Evolutionary conservation across 1,140 invertebrate genomes (phyloP), one percentile per base, ranked within the genome.

Genomic region (Drosophila melanica): DNA sequence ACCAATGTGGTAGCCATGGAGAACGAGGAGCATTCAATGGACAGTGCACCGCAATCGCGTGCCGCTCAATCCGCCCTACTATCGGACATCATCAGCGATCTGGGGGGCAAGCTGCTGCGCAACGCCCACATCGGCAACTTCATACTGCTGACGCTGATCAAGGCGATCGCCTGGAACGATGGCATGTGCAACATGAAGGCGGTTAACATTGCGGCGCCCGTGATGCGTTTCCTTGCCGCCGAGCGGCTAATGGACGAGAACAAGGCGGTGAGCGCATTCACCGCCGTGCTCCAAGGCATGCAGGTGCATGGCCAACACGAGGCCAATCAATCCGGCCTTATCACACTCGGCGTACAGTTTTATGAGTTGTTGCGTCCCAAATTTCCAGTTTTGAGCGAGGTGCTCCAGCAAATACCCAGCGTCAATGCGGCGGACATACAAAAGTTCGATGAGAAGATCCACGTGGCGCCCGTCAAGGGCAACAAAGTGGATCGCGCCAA

Each of bases 401-500:
- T 96, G 2, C 94, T 96, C 93, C 94, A 95, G 79, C 94, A 95
- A 77, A 96, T 97, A 75, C 96, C 96, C 1, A 95, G 95, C 42
- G 94, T 96, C 8, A 96, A 95, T 93, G 94, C 94, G 18, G 94
- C 95, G 1, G 96, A 97, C 91, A 90, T 97, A 45, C 95, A 96
- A 70, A 94, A 96, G 63, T 95, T 98, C 66, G 97, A 98, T 91
- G 97, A 98, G 75, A 96, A 96, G 90, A 94, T 98, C 86, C 92
- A 95, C 9, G 94, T 94, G 4, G 92, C 93, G 33, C 94, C 94
- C 10, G 94, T 94, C 58, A 95, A 95, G 79, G 95, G 95, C 18
- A 95, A 95, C 78, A 96, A 96, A 91, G 94, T 96, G 11, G 97
- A 98, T 80, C 97, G 97, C 86, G 95, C 95, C 67, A 98, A 97